Base-by-base conservation (phyloP, 2,888 invertebrate species). In the Nomada ferruginata region DNA sequence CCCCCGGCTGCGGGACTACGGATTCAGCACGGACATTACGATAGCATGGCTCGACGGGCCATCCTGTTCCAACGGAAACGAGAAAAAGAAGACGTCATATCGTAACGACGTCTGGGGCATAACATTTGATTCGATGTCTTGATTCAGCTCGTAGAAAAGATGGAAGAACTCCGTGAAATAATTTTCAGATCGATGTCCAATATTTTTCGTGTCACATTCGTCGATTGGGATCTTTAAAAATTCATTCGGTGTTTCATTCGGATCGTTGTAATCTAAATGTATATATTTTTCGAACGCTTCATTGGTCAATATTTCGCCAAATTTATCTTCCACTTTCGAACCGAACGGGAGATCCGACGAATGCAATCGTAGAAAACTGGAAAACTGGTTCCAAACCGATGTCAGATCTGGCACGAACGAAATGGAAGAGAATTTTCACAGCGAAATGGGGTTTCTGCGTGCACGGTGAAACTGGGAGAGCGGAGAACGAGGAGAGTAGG, bases 11-110 rank as follows among this genome's bases (percentile, higher is more conserved):
- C 87, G 87, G 86, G 83, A 87, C 83, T 87, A 89, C 86, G 89
- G 90, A 91, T 92, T 92, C 91, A 90, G 91, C 90, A 90, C 86
- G 87, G 89, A 87, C 91, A 92, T 93, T 93, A 92, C 90, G 88
- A 86, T 87, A 86, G 89, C 90, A 44, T 26, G 10, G 65, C 20
- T 36, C 90, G 90, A 89, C 86, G 87, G 88, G 91, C 89, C 90
- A 87, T 85, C 87, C 88, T 86, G 89, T 82, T 82, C 79, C 84
- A 76, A 82, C 42, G 44, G 63, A 74, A 74, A 53, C 71, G 70
- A 76, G 65, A 83, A 78, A 84, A 73, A 75, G 66, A 76, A 82
- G 71, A 73, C 50, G 69, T 69, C 70, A 83, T 83, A 82, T 83
- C 85, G 80, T 29, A 44, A 78, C 84, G 90, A 83, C 79, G 69